Evolutionary conservation across 1,140 invertebrate genomes (phyloP), one percentile per base, ranked within the genome.

Genomic region (Calephelis nemesis): DNA sequence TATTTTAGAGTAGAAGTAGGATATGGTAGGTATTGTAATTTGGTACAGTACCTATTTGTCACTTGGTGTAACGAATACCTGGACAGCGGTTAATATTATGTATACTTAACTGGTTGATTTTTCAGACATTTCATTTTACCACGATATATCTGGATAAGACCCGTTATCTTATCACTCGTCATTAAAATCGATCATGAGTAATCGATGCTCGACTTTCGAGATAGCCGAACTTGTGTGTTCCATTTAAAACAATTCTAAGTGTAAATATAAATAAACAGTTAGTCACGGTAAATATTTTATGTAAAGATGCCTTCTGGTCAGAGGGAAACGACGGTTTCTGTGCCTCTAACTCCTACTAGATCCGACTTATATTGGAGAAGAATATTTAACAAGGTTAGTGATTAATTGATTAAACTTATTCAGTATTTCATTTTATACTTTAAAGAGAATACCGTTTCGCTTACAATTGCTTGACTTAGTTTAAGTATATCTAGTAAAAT

Each of bases 351-450:
- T 50, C 87, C 84, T n/a, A 88, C 86, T 6, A 75, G 87, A 73
- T 89, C 90, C 15, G 85, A 88, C 81, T 77, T 86, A 60, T 90
- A 91, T 74, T 92, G 90, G 90, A 75, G 85, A 66, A 81, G 84
- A 75, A 88, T 92, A 73, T 92, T 92, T 74, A 85, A 87, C 66
- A 91, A 90, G 82, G 90, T 92, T 82, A 47, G 66, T 47, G 58
- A 15, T 63, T 47, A 7, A 10, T n/a, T n/a, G n/a, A 30, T 47
- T 15, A 15, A 54, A 54, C 30, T 19, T 54, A 13, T 9, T 13
- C 8, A 3, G 42, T 45, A 45, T 45, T 7, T 7, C 8, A 45
- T 45, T 45, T 45, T 45, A 45, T 45, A 45, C 1, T 5, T 6
- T 45, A 45, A 45, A 45, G 7, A 7, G 8, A 45, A 9, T 7